Base-by-base conservation (phyloP, 1,140 invertebrate species). In the Pectinophora gossypiella region DNA sequence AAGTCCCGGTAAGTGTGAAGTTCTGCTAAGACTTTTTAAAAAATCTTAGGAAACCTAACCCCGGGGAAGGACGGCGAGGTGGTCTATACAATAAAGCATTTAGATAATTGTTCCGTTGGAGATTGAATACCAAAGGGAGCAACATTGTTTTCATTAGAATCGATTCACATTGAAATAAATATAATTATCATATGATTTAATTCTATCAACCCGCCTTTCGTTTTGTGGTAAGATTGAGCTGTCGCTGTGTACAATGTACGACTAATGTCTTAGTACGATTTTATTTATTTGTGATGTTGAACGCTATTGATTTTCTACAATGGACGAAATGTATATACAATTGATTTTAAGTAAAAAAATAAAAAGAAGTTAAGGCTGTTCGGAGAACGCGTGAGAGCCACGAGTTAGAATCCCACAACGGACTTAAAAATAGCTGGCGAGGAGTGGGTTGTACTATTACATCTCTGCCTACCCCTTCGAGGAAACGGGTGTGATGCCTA, bases 251-350 rank as follows among this genome's bases (percentile, higher is more conserved):
- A 81, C 73, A 64, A 67, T 80, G 66, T 83, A 81, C 75, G 72
- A 72, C 70, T 75, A 68, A 77, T 81, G 79, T 86, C 76, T 86
- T 86, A 86, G 83, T 82, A 82, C 73, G 80, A 84, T 83, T 72
- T 84, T 79, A 86, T 85, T 86, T 86, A 86, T 86, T 86, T 86
- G 83, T 85, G 79, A 86, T 86, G 79, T 85, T 83, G 74, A 86
- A 83, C 76, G 83, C 77, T 79, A 80, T 78, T 86, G 77, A 86
- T 86, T 86, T 86, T 86, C 80, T 86, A 86, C 81, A 73, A 79
- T 78, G 79, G 81, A 85, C 79, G 77, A 83, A 83, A 81, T 86
- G 83, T 86, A 86, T 85, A 86, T 86, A 86, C 83, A 86, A 86
- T 81, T 79, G 81, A 86, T 86, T 85, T 84, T 80, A 85, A 86